Evolutionary conservation across 64 coral and sea anemone genomes (phyloP).

Genomic region (Porites australiensis): DNA sequence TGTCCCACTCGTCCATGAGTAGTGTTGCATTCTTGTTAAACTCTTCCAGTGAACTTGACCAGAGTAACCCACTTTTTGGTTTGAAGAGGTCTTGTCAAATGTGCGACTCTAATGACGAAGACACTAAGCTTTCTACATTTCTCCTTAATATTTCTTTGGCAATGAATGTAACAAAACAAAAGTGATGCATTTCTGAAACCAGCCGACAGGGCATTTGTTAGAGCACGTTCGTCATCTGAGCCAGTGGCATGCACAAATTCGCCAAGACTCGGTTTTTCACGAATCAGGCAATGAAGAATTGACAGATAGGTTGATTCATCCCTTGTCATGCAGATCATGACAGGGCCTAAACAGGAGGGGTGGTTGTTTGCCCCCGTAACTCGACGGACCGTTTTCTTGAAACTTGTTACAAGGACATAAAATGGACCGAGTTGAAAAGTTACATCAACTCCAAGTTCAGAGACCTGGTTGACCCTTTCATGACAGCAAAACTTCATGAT

Average conservation of each 20-base stretch:
- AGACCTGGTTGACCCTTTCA: conserved; percentile 39
- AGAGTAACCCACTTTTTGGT: background rate
- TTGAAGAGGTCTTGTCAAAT: conserved; percentile 46
- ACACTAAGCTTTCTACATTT: conserved; percentile 31
- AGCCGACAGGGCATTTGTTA: conserved; percentile 45
- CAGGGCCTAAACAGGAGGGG: conserved; percentile 43
- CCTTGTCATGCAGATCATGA: conserved; percentile 74
- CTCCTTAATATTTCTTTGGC: conserved; percentile 58
- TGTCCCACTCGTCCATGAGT: conserved; percentile 1
- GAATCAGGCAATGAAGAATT: conserved; percentile 42
- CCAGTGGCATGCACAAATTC: conserved; percentile 47
- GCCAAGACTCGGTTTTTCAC: conserved; percentile 27
- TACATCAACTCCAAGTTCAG: conserved; percentile 68
- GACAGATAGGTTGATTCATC: conserved; percentile 40
- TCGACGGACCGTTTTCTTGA: conserved; percentile 40
- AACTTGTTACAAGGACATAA: conserved; percentile 79
- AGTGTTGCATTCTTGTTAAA: conserved; percentile 6
- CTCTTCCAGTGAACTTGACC: conserved; percentile 8
- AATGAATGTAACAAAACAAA: conserved; percentile 58
- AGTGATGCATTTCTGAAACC: conserved; percentile 17
- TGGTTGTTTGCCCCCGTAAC: conserved; percentile 17
- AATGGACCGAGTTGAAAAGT: conserved; percentile 77
- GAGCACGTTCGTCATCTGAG: conserved; percentile 33
- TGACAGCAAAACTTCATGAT: conserved; percentile 73
- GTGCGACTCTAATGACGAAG: background rate